phyloP scores from a whole-genome alignment of 2,888 invertebrate species.

The Luffia ferchaultella region DNA sequence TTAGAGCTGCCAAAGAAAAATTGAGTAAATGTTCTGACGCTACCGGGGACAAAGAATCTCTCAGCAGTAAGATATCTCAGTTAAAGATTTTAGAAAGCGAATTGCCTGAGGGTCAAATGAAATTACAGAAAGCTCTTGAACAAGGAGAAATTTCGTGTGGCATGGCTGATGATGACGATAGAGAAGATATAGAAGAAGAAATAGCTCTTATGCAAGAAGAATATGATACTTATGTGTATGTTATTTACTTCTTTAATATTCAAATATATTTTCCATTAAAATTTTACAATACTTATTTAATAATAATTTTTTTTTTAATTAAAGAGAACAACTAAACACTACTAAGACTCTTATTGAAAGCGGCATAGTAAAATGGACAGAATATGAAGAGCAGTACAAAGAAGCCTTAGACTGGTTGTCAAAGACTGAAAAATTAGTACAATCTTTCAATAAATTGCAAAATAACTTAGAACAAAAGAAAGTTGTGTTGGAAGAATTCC shows the following conservation, averaged over 20 bases:
- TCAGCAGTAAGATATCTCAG: constrained; percentile 87
- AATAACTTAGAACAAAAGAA: constrained; percentile 90
- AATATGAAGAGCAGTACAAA: constrained; percentile 91
- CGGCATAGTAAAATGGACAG: constrained; percentile 93
- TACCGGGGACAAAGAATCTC: constrained; percentile 88
- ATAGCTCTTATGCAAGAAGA: constrained; percentile 90
- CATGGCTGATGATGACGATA: constrained; percentile 84
- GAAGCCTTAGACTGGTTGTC: constrained; percentile 91
- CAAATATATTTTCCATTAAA: neutral
- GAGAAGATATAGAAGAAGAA: constrained; percentile 91
- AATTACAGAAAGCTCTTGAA: constrained; percentile 82
- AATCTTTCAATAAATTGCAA: constrained; percentile 89
- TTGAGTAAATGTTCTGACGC: constrained; percentile 92
- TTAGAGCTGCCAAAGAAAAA: constrained; percentile 88
- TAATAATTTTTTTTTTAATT: constrained; percentile 18
- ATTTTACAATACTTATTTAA: neutral
- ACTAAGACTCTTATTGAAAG: constrained; percentile 84
- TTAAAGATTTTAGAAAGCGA: constrained; percentile 86
- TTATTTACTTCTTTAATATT: constrained; percentile 17
- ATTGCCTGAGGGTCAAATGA: constrained; percentile 82
- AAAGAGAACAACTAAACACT: constrained; percentile 78
- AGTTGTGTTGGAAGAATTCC: constrained; percentile 89
- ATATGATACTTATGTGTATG: constrained; percentile 83
- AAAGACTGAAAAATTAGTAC: constrained; percentile 88
- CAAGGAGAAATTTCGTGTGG: constrained; percentile 88